Percentiles rank a stretch among this genome's conserved stretches.
Evolutionary conservation across 2,797 vertebrate genomes (phyloP).

Genomic region (Anguilla pacifica): DNA sequence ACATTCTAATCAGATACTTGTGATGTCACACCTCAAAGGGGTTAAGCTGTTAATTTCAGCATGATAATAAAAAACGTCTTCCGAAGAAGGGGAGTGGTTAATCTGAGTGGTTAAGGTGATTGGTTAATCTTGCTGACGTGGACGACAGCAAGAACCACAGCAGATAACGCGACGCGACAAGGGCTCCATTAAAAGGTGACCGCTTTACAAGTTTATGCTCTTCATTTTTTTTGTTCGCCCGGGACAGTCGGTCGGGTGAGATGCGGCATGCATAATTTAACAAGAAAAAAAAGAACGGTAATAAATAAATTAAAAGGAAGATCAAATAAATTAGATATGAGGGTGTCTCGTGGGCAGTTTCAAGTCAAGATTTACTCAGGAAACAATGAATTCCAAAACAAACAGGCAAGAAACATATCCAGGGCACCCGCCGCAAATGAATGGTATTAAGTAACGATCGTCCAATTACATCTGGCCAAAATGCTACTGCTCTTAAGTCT

Average conservation of each 20-base stretch:
- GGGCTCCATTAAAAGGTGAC: neutral
- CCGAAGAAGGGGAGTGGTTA: neutral
- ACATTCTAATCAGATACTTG: no score
- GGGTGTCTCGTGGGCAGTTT: constrained; percentile 46
- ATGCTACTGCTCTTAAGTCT: constrained; percentile 47
- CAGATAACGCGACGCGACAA: constrained; percentile 23
- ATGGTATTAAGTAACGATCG: constrained; percentile 47
- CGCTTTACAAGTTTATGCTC: constrained; percentile 30
- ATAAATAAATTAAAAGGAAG: constrained; percentile 47
- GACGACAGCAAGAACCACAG: no score
- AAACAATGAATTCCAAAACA: constrained; percentile 58
- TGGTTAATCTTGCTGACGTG: neutral
- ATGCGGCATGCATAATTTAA: constrained; percentile 67
- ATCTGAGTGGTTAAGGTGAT: neutral
- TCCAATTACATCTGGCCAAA: constrained; percentile 50
- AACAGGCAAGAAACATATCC: constrained; percentile 40
- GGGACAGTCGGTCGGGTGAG: constrained; percentile 34
- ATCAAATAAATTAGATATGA: constrained; percentile 64
- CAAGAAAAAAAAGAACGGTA: constrained; percentile 43
- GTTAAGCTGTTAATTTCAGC: neutral
- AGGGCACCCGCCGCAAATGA: constrained; percentile 41
- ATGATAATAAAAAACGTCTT: no score
- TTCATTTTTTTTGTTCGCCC: constrained; percentile 34
- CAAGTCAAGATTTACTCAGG: constrained; percentile 45
- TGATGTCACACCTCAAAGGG: no score